These are phyloP conservation scores for Troides oblongomaculatus DNA, from an alignment of 2,888 invertebrate genomes.

Conservation along the genomic window DNA sequence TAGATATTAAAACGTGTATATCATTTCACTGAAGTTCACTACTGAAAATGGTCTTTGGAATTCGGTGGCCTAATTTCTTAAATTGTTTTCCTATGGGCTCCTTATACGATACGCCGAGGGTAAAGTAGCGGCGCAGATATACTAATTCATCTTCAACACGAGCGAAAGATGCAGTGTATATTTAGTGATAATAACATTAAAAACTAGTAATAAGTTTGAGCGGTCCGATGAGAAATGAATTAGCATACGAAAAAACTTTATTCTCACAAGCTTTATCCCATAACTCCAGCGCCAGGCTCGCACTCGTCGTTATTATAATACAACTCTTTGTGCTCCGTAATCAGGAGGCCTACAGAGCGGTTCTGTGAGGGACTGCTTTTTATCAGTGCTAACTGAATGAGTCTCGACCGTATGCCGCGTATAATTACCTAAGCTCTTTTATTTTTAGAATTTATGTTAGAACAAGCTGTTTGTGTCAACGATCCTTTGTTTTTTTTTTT, in stretches of 20 bases:
- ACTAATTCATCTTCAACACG: too few species aligned
- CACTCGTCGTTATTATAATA: slow-evolving; percentile 26
- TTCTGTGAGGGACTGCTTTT: slow-evolving; percentile 25
- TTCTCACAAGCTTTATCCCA: slow-evolving; percentile 13
- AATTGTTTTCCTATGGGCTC: too few species aligned
- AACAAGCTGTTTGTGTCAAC: slow-evolving; percentile 12
- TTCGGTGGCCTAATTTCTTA: too few species aligned
- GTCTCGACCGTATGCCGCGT: slow-evolving; percentile 24
- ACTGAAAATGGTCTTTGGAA: too few species aligned
- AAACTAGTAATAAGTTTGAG: background rate
- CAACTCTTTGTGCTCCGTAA: slow-evolving; percentile 26
- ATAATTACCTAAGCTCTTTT: slow-evolving; percentile 28
- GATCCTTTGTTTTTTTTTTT: slow-evolving; percentile 2
- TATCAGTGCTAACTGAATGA: slow-evolving; percentile 27
- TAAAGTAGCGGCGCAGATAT: too few species aligned
- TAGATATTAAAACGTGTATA: too few species aligned
- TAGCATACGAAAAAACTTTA: slow-evolving; percentile 7
- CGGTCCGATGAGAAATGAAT: slow-evolving; percentile 1
- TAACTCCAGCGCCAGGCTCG: slow-evolving; percentile 19
- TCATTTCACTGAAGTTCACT: too few species aligned
- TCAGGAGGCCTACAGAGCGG: slow-evolving; percentile 24
- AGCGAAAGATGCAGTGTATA: too few species aligned
- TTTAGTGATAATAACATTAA: background rate
- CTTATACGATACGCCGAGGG: too few species aligned
- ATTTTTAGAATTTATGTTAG: slow-evolving; percentile 25